Percentiles rank a stretch among this genome's conserved stretches.
phyloP scores from a whole-genome alignment of 2,113 vertebrate genomes.

The Strix uralensis region DNA sequence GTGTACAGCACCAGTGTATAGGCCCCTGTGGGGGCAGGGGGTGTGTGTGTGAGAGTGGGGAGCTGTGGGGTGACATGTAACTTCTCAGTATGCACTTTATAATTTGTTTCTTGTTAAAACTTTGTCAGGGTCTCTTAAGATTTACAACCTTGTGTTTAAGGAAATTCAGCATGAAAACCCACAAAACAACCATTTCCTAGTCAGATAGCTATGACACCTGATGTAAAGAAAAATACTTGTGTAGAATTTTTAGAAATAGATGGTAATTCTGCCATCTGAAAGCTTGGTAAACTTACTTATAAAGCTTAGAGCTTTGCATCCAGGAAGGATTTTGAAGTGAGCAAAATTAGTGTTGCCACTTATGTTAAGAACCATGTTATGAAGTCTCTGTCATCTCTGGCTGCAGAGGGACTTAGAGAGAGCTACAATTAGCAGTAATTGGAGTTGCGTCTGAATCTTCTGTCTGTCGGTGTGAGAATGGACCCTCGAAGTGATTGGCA shows the following conservation, averaged over 20 bases:
- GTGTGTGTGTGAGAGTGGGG: neutral
- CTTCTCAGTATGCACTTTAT: neutral
- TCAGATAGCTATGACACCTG: neutral
- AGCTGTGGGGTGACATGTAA: neutral
- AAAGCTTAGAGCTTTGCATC: neutral
- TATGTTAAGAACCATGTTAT: neutral
- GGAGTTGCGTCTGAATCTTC: neutral
- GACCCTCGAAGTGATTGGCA: neutral
- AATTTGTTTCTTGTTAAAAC: neutral
- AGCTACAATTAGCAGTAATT: conserved; percentile 37
- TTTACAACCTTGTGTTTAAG: neutral
- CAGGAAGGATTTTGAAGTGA: conserved; percentile 7
- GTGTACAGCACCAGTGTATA: rapidly evolving
- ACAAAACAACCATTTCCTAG: neutral
- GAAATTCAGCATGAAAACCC: neutral
- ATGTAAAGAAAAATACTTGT: neutral
- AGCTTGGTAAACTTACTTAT: neutral
- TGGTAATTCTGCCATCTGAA: neutral
- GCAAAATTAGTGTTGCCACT: conserved; percentile 16
- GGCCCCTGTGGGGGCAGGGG: neutral
- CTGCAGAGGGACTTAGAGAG: neutral
- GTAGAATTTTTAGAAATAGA: neutral
- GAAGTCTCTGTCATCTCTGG: conserved; percentile 31
- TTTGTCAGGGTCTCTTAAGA: neutral
- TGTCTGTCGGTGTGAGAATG: neutral